These are phyloP conservation scores for Pseudonaja textilis DNA, from an alignment of 2,113 vertebrate species.

Conservation along the genomic window DNA sequence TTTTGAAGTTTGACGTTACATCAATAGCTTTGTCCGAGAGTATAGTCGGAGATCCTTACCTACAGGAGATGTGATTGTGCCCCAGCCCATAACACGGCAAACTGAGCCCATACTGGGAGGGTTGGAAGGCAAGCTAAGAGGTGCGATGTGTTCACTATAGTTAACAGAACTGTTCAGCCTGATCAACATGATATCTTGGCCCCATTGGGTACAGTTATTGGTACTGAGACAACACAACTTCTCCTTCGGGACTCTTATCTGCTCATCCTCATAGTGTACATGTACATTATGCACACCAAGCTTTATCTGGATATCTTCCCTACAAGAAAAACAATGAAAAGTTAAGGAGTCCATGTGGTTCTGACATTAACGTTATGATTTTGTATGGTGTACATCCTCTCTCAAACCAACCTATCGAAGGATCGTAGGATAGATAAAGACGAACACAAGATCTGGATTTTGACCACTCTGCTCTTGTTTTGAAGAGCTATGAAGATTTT, in stretches of 20 bases:
- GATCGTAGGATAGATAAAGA: not conserved
- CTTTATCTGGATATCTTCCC: not conserved
- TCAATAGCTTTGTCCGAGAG: not conserved
- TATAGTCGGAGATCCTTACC: not conserved
- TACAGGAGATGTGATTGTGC: not conserved
- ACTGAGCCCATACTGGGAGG: fast-evolving
- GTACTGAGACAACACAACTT: not conserved
- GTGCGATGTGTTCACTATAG: not conserved
- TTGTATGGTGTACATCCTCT: not conserved
- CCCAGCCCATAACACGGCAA: constrained; percentile 6
- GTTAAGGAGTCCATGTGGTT: not conserved
- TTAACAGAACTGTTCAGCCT: not conserved
- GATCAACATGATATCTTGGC: constrained; percentile 10
- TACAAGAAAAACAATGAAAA: not conserved
- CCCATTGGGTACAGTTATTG: not conserved
- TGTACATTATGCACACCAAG: not conserved
- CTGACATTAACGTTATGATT: not conserved
- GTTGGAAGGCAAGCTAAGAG: not conserved
- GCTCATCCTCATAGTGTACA: not conserved
- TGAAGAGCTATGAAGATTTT: not conserved
- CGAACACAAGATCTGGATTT: not conserved
- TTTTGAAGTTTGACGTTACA: not conserved
- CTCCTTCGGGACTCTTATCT: not conserved
- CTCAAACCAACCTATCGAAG: not conserved
- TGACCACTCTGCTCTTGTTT: not conserved